A percentile compares a stretch with the other conserved stretches of the same genome.
Evolutionary conservation across 2,113 vertebrate genomes (phyloP).

Genomic region (Riparia riparia): DNA sequence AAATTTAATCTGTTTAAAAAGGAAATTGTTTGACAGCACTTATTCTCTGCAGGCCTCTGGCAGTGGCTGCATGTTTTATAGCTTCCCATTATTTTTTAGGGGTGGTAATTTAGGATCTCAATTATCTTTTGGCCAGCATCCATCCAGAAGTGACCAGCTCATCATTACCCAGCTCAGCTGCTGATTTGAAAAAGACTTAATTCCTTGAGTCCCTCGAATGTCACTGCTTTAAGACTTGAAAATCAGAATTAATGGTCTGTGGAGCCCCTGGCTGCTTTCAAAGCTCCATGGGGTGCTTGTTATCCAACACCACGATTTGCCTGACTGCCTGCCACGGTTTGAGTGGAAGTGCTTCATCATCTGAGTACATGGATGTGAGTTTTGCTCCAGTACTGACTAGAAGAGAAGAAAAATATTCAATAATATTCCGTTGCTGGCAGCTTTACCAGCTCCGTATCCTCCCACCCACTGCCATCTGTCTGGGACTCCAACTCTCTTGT

Average conservation of each 20-base stretch:
- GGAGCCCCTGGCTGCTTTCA: neutral
- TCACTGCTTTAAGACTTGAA: neutral
- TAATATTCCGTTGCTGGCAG: conserved; percentile 33
- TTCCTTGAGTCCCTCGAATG: neutral
- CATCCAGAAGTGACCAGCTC: neutral
- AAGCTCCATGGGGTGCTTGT: neutral
- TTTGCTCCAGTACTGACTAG: conserved; percentile 10
- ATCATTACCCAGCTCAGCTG: neutral
- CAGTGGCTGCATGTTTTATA: neutral
- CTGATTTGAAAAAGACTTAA: neutral
- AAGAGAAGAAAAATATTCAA: conserved; percentile 26
- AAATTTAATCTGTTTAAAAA: neutral
- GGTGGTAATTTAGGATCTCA: neutral
- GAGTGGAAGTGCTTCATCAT: conserved; percentile 18
- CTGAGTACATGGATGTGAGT: neutral
- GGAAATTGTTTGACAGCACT: neutral
- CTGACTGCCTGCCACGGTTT: neutral
- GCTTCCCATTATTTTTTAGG: neutral
- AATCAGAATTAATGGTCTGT: neutral
- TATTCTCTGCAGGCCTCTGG: neutral
- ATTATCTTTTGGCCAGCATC: neutral
- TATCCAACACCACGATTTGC: neutral
- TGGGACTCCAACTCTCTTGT: conserved; percentile 48
- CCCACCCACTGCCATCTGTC: conserved; percentile 61
- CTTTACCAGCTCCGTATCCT: conserved; percentile 25